Percentiles rank a stretch among this genome's conserved stretches.
These are phyloP conservation scores for Ectropis grisescens DNA, from an alignment of 1,140 invertebrate species.

Conservation along the genomic window DNA sequence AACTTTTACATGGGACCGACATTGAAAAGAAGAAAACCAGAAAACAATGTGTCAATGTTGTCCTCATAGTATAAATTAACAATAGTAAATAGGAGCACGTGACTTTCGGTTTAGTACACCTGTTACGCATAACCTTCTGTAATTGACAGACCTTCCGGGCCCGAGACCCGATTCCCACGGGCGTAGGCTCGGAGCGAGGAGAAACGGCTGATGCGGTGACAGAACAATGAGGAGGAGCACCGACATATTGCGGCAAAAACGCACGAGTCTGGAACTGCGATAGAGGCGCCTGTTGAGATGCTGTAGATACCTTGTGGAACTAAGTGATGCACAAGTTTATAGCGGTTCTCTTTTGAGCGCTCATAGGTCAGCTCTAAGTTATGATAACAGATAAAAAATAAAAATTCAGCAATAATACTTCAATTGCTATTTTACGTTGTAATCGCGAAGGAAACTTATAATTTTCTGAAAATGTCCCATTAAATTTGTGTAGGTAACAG, in stretches of 20 bases:
- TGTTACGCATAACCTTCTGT: too few species aligned
- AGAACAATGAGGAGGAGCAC: slow-evolving; percentile 33
- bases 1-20: too few species aligned
- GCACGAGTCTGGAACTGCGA: background rate
- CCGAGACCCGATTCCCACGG: slow-evolving; percentile 28
- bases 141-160: slow-evolving; percentile 21
- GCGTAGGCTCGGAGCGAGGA: slow-evolving; percentile 14
- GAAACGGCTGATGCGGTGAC: slow-evolving; percentile 19
- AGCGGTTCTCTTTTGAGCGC: background rate
- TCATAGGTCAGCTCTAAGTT: too few species aligned
- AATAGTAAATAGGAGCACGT: background rate
- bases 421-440: too few species aligned
- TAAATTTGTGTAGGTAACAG: too few species aligned
- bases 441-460: too few species aligned
- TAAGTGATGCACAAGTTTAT: slow-evolving; percentile 1
- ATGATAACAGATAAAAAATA: too few species aligned
- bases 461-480: too few species aligned
- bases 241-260: slow-evolving; percentile 20
- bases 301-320: too few species aligned
- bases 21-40: background rate
- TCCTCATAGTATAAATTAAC: background rate
- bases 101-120: too few species aligned
- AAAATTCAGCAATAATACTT: too few species aligned
- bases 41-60: background rate
- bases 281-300: too few species aligned